These are phyloP conservation scores for Cyaniris semiargus DNA, from an alignment of 2,888 invertebrate genomes.

Conservation along the genomic window DNA sequence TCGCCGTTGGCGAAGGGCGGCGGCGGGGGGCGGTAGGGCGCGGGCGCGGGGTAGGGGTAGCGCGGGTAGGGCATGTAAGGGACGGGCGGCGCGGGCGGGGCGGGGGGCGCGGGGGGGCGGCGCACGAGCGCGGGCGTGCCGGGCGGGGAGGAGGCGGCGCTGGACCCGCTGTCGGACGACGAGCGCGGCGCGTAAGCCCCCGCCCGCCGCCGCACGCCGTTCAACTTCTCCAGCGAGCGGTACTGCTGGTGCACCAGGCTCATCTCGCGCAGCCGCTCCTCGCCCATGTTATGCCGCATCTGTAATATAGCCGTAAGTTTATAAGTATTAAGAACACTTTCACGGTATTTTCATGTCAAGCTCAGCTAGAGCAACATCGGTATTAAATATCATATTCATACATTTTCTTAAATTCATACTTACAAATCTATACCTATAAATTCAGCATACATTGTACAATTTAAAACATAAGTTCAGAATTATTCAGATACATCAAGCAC, in stretches of 20 bases:
- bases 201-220: slow-evolving; percentile 76
- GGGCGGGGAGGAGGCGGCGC: slow-evolving; percentile 67
- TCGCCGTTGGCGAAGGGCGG: slow-evolving; percentile 74
- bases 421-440: too few species aligned
- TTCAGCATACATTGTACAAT: too few species aligned
- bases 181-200: slow-evolving; percentile 61
- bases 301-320: slow-evolving; percentile 49
- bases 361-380: background rate
- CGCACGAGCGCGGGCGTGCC: slow-evolving; percentile 52
- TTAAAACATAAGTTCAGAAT: too few species aligned
- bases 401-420: too few species aligned
- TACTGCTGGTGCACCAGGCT: slow-evolving; percentile 78
- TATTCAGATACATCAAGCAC: background rate
- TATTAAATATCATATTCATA: background rate
- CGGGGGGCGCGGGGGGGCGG: slow-evolving; percentile 41
- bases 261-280: slow-evolving; percentile 82
- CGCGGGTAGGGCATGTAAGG: slow-evolving; percentile 60
- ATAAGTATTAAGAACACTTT: background rate
- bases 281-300: slow-evolving; percentile 83
- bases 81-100: slow-evolving; percentile 44
- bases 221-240: slow-evolving; percentile 80
- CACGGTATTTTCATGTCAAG: background rate
- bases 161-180: slow-evolving; percentile 72
- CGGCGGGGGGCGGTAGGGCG: slow-evolving; percentile 69
- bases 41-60: slow-evolving; percentile 68